A percentile compares a stretch with the other conserved stretches of the same genome.
Evolutionary conservation across 2,888 invertebrate genomes (phyloP).

Genomic region (Yponomeuta evonymella): DNA sequence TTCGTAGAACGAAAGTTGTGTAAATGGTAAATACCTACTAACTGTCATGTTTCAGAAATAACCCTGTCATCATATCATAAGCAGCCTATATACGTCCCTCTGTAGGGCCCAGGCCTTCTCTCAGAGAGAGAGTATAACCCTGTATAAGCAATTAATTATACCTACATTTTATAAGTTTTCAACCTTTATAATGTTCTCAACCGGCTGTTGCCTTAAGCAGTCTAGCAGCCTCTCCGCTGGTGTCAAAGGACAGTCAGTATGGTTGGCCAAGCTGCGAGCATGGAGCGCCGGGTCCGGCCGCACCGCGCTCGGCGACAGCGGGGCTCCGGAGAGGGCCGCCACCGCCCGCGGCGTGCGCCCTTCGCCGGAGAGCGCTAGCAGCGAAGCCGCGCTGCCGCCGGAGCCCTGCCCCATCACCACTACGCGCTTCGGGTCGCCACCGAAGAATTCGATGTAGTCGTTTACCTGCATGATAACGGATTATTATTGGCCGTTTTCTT

Average conservation of each 20-base stretch:
- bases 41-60: no score
- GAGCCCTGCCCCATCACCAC: slow-evolving; percentile 86
- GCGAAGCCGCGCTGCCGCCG: slow-evolving; percentile 84
- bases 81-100: no score
- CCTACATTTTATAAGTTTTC: not conserved
- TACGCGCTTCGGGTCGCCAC: slow-evolving; percentile 84
- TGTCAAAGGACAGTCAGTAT: slow-evolving; percentile 78
- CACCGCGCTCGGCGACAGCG: slow-evolving; percentile 82
- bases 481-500: no score
- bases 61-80: no score
- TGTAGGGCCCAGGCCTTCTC: no score
- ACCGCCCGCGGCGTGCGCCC: slow-evolving; percentile 79
- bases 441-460: slow-evolving; percentile 85
- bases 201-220: slow-evolving; percentile 78
- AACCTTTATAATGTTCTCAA: slow-evolving; percentile 58
- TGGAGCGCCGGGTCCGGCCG: slow-evolving; percentile 79
- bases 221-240: slow-evolving; percentile 78
- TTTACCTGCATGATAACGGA: slow-evolving; percentile 43
- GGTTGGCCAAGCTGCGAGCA: slow-evolving; percentile 76
- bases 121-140: no score
- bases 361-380: slow-evolving; percentile 79
- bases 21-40: no score
- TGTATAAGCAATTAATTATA: no score
- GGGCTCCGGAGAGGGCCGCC: slow-evolving; percentile 85
- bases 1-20: no score